A percentile compares a stretch with the other conserved stretches of the same genome.
phyloP scores from a whole-genome alignment of 2,113 vertebrate species.

The Tetrao urogallus region DNA sequence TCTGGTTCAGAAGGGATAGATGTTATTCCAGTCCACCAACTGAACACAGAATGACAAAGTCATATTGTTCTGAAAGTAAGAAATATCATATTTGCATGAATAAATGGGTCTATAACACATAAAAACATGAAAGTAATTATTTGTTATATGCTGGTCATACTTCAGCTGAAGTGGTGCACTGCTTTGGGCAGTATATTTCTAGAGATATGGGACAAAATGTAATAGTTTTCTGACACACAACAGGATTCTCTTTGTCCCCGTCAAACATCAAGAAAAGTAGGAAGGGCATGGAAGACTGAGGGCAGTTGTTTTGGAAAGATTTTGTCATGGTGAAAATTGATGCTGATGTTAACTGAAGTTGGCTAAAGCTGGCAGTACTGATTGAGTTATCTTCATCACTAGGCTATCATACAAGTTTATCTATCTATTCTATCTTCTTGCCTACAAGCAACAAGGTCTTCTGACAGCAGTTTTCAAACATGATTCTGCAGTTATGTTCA shows the following conservation, averaged over 20 bases:
- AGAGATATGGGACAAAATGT: neutral
- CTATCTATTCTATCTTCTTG: neutral
- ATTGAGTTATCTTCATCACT: neutral
- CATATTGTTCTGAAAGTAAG: neutral
- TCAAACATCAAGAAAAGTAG: neutral
- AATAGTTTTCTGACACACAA: neutral
- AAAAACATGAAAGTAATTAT: neutral
- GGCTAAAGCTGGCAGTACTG: neutral
- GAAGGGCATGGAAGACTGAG: neutral
- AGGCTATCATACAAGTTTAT: too few relatives aligned
- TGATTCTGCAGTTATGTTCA: neutral
- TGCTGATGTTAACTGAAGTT: neutral
- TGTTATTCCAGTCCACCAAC: neutral
- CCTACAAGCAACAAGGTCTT: neutral
- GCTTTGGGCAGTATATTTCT: neutral
- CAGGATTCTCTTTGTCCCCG: neutral
- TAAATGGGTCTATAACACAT: neutral
- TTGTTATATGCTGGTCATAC: neutral
- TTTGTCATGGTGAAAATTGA: neutral
- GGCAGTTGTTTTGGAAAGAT: neutral
- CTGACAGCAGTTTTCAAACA: neutral
- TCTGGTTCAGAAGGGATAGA: neutral
- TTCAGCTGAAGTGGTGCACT: neutral
- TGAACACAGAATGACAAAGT: neutral
- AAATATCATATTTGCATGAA: neutral